Percentiles rank a stretch among this genome's conserved stretches.
Conservation (phyloP, 2,797 vertebrate genomes). For the Macropus fuliginosus region DNA sequence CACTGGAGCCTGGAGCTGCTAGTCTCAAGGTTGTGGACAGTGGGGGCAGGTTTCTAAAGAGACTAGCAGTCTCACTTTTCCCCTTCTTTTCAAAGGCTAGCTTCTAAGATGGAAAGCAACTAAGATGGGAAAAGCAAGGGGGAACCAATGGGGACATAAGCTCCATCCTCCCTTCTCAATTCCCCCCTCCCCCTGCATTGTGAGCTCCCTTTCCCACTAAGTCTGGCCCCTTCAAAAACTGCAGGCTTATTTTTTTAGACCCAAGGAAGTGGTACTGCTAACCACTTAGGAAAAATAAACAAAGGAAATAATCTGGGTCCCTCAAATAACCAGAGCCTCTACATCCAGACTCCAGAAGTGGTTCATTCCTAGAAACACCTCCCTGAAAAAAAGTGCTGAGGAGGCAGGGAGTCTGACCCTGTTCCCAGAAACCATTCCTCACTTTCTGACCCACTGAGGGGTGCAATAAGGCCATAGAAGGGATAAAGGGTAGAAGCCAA, state of each 20-base stretch:
- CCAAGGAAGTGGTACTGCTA: conserved; percentile 67
- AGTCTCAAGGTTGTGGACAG: neutral
- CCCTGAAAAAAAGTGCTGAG: conserved; percentile 55
- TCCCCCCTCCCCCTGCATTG: neutral
- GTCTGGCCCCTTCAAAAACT: conserved; percentile 48
- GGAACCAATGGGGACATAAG: neutral
- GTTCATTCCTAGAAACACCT: conserved; percentile 27
- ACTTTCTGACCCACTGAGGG: neutral
- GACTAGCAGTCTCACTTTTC: neutral
- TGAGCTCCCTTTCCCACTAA: conserved; percentile 6
- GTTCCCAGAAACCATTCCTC: conserved; percentile 43
- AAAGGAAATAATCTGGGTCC: neutral
- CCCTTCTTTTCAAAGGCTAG: neutral
- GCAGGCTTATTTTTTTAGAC: conserved; percentile 65
- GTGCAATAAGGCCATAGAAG: neutral
- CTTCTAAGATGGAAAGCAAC: neutral
- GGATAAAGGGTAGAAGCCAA: conserved; percentile 47
- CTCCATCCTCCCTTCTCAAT: neutral
- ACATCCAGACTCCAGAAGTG: conserved; percentile 60
- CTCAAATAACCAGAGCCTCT: neutral
- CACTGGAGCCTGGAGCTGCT: neutral
- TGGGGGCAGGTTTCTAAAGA: neutral
- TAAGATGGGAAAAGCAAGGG: neutral
- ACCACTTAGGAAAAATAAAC: conserved; percentile 19
- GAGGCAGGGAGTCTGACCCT: conserved; percentile 12